These are phyloP conservation scores for Todus mexicanus DNA, from an alignment of 2,797 vertebrate genomes.

Conservation along the genomic window DNA sequence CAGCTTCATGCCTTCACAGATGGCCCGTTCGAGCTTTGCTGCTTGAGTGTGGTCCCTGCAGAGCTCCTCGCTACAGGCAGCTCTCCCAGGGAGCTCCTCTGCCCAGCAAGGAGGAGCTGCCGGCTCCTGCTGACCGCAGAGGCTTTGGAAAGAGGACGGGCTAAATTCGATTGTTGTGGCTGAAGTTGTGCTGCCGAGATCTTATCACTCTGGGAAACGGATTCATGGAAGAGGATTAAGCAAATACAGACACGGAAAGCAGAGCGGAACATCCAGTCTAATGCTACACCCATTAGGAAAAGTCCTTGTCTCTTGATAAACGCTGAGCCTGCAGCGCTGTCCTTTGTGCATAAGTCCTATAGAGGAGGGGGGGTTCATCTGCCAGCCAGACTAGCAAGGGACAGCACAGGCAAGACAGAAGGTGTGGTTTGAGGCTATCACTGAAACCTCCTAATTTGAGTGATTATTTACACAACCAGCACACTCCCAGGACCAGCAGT, in stretches of 20 bases:
- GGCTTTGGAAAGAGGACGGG: neutral
- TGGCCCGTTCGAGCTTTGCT: neutral
- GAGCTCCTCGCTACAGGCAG: neutral
- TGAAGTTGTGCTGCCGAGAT: neutral
- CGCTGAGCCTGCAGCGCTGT: neutral
- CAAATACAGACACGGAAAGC: neutral
- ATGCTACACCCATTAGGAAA: neutral
- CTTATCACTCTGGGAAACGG: neutral
- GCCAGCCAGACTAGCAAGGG: neutral
- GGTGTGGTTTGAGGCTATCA: neutral
- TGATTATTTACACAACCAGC: neutral
- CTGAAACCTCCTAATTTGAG: neutral
- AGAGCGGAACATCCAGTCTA: neutral
- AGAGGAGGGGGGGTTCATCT: neutral
- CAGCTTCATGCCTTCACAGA: neutral
- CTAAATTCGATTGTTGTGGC: neutral
- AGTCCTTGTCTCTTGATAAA: neutral
- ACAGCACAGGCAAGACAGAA: neutral
- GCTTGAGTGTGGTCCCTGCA: rapidly evolving
- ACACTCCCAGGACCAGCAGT: neutral
- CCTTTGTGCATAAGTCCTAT: rapidly evolving
- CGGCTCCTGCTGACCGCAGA: neutral
- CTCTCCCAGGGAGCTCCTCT: neutral
- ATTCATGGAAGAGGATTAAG: neutral
- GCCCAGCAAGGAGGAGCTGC: rapidly evolving